phyloP scores from a whole-genome alignment of 2,797 vertebrate genomes.

The Glyptemys insculpta region DNA sequence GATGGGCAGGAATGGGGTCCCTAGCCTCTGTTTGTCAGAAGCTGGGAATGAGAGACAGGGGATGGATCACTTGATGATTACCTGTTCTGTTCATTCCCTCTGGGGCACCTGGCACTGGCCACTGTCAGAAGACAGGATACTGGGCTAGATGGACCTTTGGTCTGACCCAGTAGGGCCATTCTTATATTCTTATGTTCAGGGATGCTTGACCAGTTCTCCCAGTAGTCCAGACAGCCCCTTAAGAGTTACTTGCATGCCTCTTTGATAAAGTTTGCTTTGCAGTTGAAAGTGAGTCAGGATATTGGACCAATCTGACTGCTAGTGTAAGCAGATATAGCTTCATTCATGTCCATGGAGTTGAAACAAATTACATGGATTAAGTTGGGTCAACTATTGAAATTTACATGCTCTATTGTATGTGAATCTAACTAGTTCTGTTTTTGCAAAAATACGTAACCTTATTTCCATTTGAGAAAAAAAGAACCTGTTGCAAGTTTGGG shows the following conservation, averaged over 20 bases:
- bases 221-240: neutral
- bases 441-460: neutral
- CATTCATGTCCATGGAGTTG: neutral
- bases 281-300: neutral
- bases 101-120: too few species aligned
- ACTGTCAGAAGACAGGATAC: too few species aligned
- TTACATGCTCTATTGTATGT: neutral
- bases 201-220: neutral
- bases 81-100: too few species aligned
- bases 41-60: too few species aligned
- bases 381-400: neutral
- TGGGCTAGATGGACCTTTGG: too few species aligned
- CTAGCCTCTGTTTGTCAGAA: too few species aligned
- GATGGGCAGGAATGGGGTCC: too few species aligned
- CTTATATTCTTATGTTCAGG: too few species aligned
- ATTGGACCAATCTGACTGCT: neutral
- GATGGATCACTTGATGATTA: too few species aligned
- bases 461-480: neutral
- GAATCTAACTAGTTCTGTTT: neutral
- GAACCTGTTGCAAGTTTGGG: neutral
- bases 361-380: conserved; percentile 13
- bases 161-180: too few species aligned
- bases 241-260: neutral
- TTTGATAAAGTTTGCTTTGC: neutral
- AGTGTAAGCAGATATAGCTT: neutral